A percentile compares a stretch with the other conserved stretches of the same genome.
These are phyloP conservation scores for Notechis scutatus DNA, from an alignment of 2,113 vertebrate species.

Conservation along the genomic window DNA sequence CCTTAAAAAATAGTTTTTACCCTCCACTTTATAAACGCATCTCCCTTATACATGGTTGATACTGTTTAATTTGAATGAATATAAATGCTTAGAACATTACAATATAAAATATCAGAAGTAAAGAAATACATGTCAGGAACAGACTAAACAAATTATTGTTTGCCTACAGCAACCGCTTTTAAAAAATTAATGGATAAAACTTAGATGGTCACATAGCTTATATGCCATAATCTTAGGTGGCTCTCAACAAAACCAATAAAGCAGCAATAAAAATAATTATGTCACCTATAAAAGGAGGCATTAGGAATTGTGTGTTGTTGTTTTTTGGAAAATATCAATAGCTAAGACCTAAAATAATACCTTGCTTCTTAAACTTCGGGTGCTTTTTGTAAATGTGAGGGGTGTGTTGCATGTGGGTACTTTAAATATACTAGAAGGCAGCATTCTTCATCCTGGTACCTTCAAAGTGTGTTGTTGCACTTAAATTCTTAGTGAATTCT, in stretches of 20 bases:
- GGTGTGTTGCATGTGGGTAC: neutral
- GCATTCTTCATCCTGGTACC: neutral
- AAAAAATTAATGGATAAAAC: neutral
- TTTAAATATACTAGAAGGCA: neutral
- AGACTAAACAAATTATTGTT: neutral
- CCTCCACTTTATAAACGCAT: neutral
- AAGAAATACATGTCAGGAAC: neutral
- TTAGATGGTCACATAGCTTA: neutral
- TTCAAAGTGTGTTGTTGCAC: neutral
- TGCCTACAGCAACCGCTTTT: neutral
- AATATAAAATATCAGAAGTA: neutral
- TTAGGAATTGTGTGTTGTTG: neutral
- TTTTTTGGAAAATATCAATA: neutral
- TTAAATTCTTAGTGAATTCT: neutral
- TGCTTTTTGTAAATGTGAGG: neutral
- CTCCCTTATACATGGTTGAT: too few relatives aligned
- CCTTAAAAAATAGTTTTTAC: neutral
- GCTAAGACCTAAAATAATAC: neutral
- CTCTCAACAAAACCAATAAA: neutral
- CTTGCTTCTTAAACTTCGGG: neutral
- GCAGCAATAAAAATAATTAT: neutral
- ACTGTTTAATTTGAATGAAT: neutral
- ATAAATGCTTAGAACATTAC: neutral
- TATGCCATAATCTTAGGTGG: neutral
- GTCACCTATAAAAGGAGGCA: neutral